Evolutionary conservation across 2,797 vertebrate species (phyloP).

Genomic region (Uromys caudimaculatus): DNA sequence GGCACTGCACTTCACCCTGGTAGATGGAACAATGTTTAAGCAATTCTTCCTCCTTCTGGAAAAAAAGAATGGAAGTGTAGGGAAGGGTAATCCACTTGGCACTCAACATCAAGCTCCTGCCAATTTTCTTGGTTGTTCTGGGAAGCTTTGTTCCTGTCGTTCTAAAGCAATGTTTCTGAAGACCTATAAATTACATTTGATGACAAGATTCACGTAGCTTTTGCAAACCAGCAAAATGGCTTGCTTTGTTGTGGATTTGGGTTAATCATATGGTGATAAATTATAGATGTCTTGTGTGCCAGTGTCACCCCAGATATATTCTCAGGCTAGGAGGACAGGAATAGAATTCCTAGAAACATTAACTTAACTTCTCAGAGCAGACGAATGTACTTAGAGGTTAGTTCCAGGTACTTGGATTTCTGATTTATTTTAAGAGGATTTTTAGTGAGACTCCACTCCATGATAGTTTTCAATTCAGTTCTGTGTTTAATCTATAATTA

Average conservation of each 20-base stretch:
- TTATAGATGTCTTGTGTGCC: background rate
- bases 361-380: background rate
- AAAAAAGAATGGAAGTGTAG: background rate
- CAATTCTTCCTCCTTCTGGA: background rate
- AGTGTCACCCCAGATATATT: background rate
- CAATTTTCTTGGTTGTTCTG: slow-evolving; percentile 27
- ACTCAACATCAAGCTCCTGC: background rate
- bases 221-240: slow-evolving; percentile 24
- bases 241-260: slow-evolving; percentile 44
- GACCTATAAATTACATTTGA: slow-evolving; percentile 27
- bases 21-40: background rate
- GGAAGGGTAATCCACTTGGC: background rate
- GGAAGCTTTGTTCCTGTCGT: slow-evolving; percentile 9
- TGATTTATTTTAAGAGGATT: background rate
- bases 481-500: slow-evolving; percentile 34
- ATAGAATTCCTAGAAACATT: background rate
- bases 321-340: background rate
- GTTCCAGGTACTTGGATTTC: background rate
- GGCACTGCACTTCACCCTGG: background rate
- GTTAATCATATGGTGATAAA: slow-evolving; percentile 34
- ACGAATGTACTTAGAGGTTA: slow-evolving; percentile 5
- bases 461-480: slow-evolving; percentile 6
- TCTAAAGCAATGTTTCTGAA: slow-evolving; percentile 1
- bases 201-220: slow-evolving; percentile 16
- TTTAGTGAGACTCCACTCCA: background rate